These are phyloP conservation scores for Dyspetes luteomarginatus DNA, from an alignment of 2,888 invertebrate genomes.

Conservation along the genomic window DNA sequence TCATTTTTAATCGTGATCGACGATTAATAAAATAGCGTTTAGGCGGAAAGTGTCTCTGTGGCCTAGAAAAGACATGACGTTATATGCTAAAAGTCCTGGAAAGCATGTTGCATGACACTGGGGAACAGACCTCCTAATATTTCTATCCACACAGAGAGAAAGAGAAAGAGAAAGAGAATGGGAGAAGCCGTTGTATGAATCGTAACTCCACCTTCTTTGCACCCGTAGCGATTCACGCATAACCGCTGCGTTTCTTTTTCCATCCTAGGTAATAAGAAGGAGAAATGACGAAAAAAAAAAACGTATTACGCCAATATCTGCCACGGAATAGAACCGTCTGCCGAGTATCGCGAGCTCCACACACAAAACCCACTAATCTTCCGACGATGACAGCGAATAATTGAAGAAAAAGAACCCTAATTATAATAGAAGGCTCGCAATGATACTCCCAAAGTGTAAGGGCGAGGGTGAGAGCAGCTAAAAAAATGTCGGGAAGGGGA, in stretches of 20 bases:
- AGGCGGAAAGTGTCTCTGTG: slow-evolving; percentile 70
- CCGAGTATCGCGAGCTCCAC: slow-evolving; percentile 25
- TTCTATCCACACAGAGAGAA: no score
- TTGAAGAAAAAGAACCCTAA: slow-evolving; percentile 67
- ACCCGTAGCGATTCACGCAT: slow-evolving; percentile 9
- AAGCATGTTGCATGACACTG: no score
- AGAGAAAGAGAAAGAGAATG: slow-evolving; percentile 7
- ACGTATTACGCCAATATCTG: slow-evolving; percentile 61
- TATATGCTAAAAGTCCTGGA: slow-evolving; percentile 25
- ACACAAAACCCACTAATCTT: slow-evolving; percentile 60
- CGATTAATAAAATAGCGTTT: slow-evolving; percentile 80
- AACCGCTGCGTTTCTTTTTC: slow-evolving; percentile 35
- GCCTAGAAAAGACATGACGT: slow-evolving; percentile 11
- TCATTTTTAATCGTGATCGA: slow-evolving; percentile 66
- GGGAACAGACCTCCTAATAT: no score
- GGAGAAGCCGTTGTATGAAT: slow-evolving; percentile 3
- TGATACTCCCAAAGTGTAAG: slow-evolving; percentile 50
- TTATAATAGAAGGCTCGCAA: slow-evolving; percentile 59
- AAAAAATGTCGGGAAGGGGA: slow-evolving; percentile 31
- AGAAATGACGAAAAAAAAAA: slow-evolving; percentile 38
- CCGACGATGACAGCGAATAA: slow-evolving; percentile 61
- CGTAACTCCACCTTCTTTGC: slow-evolving; percentile 6
- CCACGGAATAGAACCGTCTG: slow-evolving; percentile 37
- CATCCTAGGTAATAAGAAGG: slow-evolving; percentile 17
- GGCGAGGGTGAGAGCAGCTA: slow-evolving; percentile 19